Evolutionary conservation across 1,140 invertebrate species (phyloP).

Genomic region (Homalodisca vitripennis): DNA sequence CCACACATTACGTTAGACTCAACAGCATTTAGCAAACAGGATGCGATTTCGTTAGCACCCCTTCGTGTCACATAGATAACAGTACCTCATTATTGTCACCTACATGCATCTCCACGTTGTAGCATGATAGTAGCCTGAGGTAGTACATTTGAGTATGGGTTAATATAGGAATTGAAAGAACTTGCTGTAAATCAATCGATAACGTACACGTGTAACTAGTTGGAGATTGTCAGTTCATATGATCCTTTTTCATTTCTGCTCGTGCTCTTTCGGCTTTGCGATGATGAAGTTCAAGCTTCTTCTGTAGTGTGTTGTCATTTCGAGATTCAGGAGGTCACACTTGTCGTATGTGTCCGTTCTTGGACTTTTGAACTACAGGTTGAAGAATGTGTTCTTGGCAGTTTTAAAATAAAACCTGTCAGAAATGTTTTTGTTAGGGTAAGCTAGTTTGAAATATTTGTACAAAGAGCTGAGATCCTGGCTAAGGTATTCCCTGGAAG

Average conservation of each 20-base stretch:
- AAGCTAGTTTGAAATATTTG: background rate
- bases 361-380: slow-evolving; percentile 11
- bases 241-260: slow-evolving; percentile 26
- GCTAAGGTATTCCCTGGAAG: background rate
- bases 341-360: slow-evolving; percentile 24
- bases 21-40: slow-evolving; percentile 19
- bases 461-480: slow-evolving; percentile 19
- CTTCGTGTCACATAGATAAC: slow-evolving; percentile 9
- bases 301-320: too few relatives aligned
- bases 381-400: too few relatives aligned
- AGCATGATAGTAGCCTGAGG: slow-evolving; percentile 34
- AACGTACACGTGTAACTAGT: too few relatives aligned
- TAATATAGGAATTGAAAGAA: too few relatives aligned
- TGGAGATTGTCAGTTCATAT: too few relatives aligned
- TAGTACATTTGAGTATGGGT: slow-evolving; percentile 32
- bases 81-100: slow-evolving; percentile 33
- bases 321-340: slow-evolving; percentile 8
- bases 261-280: slow-evolving; percentile 4
- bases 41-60: slow-evolving; percentile 29
- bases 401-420: slow-evolving; percentile 6
- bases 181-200: too few relatives aligned
- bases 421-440: slow-evolving; percentile 3
- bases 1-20: background rate
- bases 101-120: slow-evolving; percentile 34
- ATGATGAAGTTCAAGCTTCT: background rate